Percentiles rank a stretch among this genome's conserved stretches.
phyloP scores from a whole-genome alignment of 2,113 vertebrate species.

The Periophthalmus modestus region DNA sequence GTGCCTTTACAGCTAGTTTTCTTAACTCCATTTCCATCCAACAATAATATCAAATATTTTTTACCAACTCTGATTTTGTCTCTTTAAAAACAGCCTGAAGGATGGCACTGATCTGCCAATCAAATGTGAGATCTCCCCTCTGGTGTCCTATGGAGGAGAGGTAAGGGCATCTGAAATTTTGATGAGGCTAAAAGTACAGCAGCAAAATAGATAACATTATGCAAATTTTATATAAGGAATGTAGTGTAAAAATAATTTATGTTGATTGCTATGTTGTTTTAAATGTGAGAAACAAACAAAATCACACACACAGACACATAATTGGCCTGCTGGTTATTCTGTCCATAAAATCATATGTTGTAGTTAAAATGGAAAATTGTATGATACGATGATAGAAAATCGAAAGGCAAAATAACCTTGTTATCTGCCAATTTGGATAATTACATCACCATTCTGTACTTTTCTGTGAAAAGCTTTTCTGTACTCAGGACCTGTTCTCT shows the following conservation, averaged over 20 bases:
- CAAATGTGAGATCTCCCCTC: constrained; percentile 96
- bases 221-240: too few species aligned
- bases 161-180: constrained; percentile 71
- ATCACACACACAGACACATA: not conserved
- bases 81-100: constrained; percentile 81
- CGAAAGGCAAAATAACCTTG: too few species aligned
- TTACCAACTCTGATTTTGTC: constrained; percentile 16
- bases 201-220: not conserved
- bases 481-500: too few species aligned
- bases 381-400: too few species aligned
- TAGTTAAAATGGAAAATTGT: too few species aligned
- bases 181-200: not conserved
- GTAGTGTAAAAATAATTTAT: too few species aligned
- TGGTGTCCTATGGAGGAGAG: constrained; percentile 93
- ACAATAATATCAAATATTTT: constrained; percentile 20
- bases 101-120: constrained; percentile 91
- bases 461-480: too few species aligned
- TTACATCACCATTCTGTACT: too few species aligned
- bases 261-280: too few species aligned
- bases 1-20: constrained; percentile 50
- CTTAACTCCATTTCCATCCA: constrained; percentile 9
- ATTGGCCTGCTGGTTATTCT: not conserved
- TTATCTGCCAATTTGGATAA: too few species aligned
- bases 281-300: not conserved
- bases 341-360: too few species aligned